Percentiles rank a stretch among this genome's conserved stretches.
phyloP scores from a whole-genome alignment of 2,113 vertebrate genomes.

The Chrysochloris asiatica region DNA sequence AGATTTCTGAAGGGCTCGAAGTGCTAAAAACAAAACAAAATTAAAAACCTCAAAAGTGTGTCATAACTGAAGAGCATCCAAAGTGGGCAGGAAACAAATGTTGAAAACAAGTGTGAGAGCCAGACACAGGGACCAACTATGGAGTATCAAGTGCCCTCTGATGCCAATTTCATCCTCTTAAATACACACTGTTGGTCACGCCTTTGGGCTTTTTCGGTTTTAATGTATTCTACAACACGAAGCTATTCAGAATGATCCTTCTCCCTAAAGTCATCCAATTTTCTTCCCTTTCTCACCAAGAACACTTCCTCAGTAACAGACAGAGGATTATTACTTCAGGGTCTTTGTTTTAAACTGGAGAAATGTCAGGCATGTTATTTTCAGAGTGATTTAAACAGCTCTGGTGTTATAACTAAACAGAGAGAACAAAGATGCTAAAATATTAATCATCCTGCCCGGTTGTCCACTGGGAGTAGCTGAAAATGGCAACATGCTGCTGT shows the following conservation, averaged over 20 bases:
- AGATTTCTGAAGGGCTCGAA: background rate
- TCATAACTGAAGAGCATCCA: background rate
- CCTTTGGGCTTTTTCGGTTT: background rate
- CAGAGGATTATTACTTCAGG: slow-evolving; percentile 41
- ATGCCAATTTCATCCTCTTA: background rate
- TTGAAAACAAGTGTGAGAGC: background rate
- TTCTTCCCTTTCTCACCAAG: slow-evolving; percentile 66
- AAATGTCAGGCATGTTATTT: slow-evolving; percentile 74
- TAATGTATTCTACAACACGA: slow-evolving; percentile 58
- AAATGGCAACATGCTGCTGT: slow-evolving; percentile 72
- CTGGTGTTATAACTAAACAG: slow-evolving; percentile 80
- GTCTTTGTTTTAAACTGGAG: slow-evolving; percentile 82
- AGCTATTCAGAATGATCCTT: slow-evolving; percentile 47
- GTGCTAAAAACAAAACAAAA: background rate
- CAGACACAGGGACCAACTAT: background rate
- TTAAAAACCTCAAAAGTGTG: background rate
- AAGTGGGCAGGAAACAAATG: background rate
- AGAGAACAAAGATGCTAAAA: slow-evolving; percentile 85
- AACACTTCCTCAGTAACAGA: slow-evolving; percentile 58
- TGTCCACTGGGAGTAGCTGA: slow-evolving; percentile 73
- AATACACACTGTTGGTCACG: background rate
- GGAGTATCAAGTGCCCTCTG: background rate
- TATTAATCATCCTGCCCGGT: slow-evolving; percentile 82
- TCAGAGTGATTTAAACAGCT: slow-evolving; percentile 84
- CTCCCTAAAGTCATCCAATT: slow-evolving; percentile 41